Conservation (phyloP, 2,113 vertebrate species). For the Tachycineta bicolor region DNA sequence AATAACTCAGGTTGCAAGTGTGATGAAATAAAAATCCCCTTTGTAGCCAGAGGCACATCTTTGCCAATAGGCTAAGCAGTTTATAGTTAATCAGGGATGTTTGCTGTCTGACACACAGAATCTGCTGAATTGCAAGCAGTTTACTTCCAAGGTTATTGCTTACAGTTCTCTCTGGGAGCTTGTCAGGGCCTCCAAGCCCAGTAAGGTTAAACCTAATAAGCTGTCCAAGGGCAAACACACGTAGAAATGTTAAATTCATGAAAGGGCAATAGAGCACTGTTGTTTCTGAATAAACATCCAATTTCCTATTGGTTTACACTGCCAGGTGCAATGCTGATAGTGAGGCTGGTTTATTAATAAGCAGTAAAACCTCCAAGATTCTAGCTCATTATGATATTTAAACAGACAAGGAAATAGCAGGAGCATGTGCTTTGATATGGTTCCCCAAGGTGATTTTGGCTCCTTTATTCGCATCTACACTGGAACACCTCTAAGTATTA, state of each 20-base stretch:
- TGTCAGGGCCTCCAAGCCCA: background rate
- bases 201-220: background rate
- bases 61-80: slow-evolving; percentile 39
- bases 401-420: background rate
- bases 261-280: background rate
- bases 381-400: background rate
- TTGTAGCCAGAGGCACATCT: slow-evolving; percentile 30
- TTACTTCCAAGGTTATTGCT: slow-evolving; percentile 43
- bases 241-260: background rate
- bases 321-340: background rate
- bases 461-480: background rate
- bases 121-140: slow-evolving; percentile 37
- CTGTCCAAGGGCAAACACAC: background rate
- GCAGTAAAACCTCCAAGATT: background rate
- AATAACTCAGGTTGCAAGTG: slow-evolving; percentile 57
- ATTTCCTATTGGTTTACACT: background rate
- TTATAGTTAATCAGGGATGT: slow-evolving; percentile 16
- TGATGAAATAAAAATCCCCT: slow-evolving; percentile 51
- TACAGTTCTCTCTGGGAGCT: background rate
- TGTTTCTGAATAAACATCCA: background rate
- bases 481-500: background rate
- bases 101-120: slow-evolving; percentile 31
- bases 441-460: background rate
- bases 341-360: background rate
- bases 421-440: rapidly evolving